Evolutionary conservation across 2,888 invertebrate genomes (phyloP), one percentile per base, ranked within the genome.

Genomic region (Thecocarcelia acutangulata): DNA sequence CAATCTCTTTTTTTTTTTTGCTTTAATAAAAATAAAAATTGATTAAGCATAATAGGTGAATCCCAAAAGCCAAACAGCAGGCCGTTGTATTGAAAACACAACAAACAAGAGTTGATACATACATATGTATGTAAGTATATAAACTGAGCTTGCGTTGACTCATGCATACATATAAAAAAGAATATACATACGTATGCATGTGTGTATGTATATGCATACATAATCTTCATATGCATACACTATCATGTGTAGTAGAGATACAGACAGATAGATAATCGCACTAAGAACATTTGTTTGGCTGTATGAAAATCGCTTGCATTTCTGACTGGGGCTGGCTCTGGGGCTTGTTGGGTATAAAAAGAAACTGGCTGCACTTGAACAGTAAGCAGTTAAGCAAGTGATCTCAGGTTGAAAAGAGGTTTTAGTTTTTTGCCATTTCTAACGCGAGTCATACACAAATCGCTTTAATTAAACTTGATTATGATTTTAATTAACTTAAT

Each of bases 281-380:
- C n/a, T n/a, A 52, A 69, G 68, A 69, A 52, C 24, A 21, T 40
- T 54, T 64, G 11, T 9, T 50, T 21, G 64, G 11, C 15, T 64
- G 40, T 70, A 21, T 15, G 11, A 48, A 52, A 50, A 56, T 48
- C 76, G 58, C 76, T 56, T 46, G 17, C 59, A 50, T 24, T 37
- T 15, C n/a, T 37, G 28, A 21, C 50, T 52, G 33, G 37, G 46
- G 21, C 3, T 54, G 21, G 52, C 19, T n/a, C 50, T 52, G 33
- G 37, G 46, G 21, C 3, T 54, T 15, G 52, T 24, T n/a, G 81
- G 56, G 78, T 85, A 85, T 85, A 85, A 78, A 85, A 85, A 79
- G 80, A 70, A 83, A 84, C 80, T 68, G 80, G 81, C 79, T 78
- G 63, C 82, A 66, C 40, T 63, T 54, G 59, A 48, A 76, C 81